Conservation (phyloP, 1,140 invertebrate genomes). For the Wasmannia auropunctata region DNA sequence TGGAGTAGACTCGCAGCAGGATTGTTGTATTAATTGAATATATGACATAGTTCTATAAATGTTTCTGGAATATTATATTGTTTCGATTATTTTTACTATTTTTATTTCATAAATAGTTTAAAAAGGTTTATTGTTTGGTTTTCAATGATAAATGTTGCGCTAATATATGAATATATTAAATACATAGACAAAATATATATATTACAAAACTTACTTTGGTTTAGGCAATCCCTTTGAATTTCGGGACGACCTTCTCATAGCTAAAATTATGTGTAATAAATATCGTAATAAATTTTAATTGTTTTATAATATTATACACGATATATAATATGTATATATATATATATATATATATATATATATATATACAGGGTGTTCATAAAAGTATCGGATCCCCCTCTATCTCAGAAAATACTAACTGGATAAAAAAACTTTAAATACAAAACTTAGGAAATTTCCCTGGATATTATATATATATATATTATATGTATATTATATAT, state of each 20-base stretch:
- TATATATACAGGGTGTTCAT: too few species aligned
- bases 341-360: neutral
- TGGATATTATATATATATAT: too few species aligned
- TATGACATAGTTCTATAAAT: neutral
- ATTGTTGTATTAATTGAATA: constrained; percentile 81
- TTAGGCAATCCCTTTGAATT: neutral
- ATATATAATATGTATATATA: too few species aligned
- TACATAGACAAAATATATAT: neutral
- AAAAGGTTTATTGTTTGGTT: neutral
- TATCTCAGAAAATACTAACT: too few species aligned
- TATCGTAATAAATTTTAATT: neutral
- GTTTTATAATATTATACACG: neutral
- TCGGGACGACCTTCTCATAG: neutral
- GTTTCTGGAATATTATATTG: neutral
- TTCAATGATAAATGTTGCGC: neutral
- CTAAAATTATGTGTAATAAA: neutral
- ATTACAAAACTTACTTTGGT: neutral
- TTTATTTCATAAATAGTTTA: neutral
- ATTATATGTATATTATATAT: too few species aligned
- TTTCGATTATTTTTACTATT: neutral
- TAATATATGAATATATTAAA: neutral
- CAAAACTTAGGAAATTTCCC: too few species aligned
- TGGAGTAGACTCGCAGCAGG: constrained; percentile 75
- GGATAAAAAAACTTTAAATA: too few species aligned
- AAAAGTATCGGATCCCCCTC: too few species aligned